Base-by-base conservation (phyloP, 1,140 invertebrate species). In the Leptinotarsa undecemlineata region DNA sequence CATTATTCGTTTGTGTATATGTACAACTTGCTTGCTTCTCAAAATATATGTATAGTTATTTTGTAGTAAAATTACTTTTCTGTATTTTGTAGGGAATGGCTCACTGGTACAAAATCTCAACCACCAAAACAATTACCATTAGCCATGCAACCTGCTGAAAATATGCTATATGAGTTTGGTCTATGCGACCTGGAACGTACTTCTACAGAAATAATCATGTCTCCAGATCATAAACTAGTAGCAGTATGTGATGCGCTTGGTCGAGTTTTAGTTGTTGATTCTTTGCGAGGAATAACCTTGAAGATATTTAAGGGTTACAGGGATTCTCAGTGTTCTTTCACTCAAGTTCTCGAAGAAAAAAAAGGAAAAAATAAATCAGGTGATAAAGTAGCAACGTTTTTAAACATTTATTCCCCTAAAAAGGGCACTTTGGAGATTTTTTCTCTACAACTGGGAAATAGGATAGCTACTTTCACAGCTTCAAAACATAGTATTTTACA, bases 301-400 rank as follows among this genome's bases (percentile, higher is more conserved):
- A 88, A 95, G 74, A 92, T 98, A 84, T 97, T 96, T 89, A 98
- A 98, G 88, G 97, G 96, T 13, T 98, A 97, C 84, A 87, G 96
- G 73, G 94, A 98, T 86, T 96, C 96, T 11, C 94, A 98, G 82
- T 96, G 94, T 86, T 93, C 92, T 8, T 99, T 97, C 91, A 87
- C 98, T 60, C 91, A 95, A 86, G 92, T 93, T 48, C 83, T 88
- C 8, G 92, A 94, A 81, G 88, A 87, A 76, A 80, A 80, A 74
- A 87, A 88, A 74, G 83, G 86, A 42, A 85, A 83, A 74, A 85
- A 85, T 67, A 82, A 83, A 0, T 79, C 83, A 15, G 81, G 77
- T 13, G 84, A 85, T 47, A 85, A 84, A 51, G 87, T 88, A 23
- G 92, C 93, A 0, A 83, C 93, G 19, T 97, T 96, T 85, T 86